These are phyloP conservation scores for Lithophane semibrunnea DNA, from an alignment of 2,888 invertebrate genomes.

Conservation along the genomic window DNA sequence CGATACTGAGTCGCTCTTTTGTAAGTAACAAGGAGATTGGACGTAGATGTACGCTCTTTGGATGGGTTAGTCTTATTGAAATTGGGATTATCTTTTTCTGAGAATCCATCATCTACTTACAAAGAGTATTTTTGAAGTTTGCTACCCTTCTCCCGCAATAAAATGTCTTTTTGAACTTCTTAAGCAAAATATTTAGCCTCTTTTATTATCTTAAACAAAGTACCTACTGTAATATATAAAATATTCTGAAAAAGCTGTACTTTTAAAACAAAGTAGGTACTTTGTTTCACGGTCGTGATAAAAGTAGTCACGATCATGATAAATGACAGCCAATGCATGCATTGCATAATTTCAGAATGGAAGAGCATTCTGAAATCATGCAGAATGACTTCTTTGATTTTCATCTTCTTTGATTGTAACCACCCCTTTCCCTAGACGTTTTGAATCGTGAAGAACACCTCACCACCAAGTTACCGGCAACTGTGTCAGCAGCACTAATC, in stretches of 20 bases:
- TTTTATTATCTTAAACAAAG: not conserved
- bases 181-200: not conserved
- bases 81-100: not conserved
- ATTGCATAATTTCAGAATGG: not conserved
- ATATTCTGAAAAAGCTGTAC: too few species aligned
- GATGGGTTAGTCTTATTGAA: slow-evolving; percentile 17
- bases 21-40: slow-evolving; percentile 56
- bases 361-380: not conserved
- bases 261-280: too few species aligned
- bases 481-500: too few species aligned
- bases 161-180: not conserved
- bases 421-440: not conserved
- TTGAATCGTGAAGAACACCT: not conserved
- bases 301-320: not conserved
- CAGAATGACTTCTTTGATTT: not conserved
- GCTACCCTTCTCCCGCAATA: not conserved
- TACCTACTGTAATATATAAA: not conserved
- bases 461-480: not conserved
- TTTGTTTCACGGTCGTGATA: too few species aligned
- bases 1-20: slow-evolving; percentile 71
- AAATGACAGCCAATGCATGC: not conserved
- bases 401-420: too few species aligned
- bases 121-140: not conserved
- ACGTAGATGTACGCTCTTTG: slow-evolving; percentile 26
- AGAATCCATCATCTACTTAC: not conserved